Evolutionary conservation across 2,888 invertebrate species (phyloP), one percentile per base, ranked within the genome.

Genomic region (Eilema caniola): DNA sequence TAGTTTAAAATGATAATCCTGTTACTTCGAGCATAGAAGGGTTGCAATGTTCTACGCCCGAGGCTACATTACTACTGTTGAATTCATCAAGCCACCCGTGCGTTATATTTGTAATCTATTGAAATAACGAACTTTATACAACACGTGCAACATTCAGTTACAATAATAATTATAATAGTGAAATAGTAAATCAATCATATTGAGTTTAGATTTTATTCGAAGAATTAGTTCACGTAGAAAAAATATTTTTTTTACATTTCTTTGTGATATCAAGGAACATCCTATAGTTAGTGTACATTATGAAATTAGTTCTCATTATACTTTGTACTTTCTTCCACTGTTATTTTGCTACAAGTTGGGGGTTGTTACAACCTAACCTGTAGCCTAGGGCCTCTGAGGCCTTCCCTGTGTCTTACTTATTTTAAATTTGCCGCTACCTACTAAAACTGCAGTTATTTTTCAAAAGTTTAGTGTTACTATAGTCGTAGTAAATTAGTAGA

Each of bases 21-120:
- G 87, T 90, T 88, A 84, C 78, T 76, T 75, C 77, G 79, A 85
- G 83, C 80, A 83, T 81, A 76, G 85, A 86, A 85, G 88, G 90
- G 89, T 83, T 81, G 56, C 28, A 67, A 70, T 69, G 71, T 73
- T 70, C 76, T 68, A 73, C 75, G 87, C 89, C 86, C 61, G 79
- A 69, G 86, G 89, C 85, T 69, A 66, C 76, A 77, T 67, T 83
- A 89, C 88, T 89, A 86, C 74, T 79, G 77, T 87, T 86, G 87
- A 85, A 88, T 86, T 84, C 85, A 86, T 87, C 83, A 84, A 87
- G 74, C 73, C 85, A 84, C 79, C 83, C 85, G 80, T 83, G 86
- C 85, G 86, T 81, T 75, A 81, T 84, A 79, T 78, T 76, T 84
- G 73, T 80, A 85, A 84, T 84, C 75, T 70, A 69, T 61, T 68